Percentiles rank a stretch among this genome's conserved stretches.
These are phyloP conservation scores for Stegophylla sp. DNA, from an alignment of 2,888 invertebrate species.

Conservation along the genomic window DNA sequence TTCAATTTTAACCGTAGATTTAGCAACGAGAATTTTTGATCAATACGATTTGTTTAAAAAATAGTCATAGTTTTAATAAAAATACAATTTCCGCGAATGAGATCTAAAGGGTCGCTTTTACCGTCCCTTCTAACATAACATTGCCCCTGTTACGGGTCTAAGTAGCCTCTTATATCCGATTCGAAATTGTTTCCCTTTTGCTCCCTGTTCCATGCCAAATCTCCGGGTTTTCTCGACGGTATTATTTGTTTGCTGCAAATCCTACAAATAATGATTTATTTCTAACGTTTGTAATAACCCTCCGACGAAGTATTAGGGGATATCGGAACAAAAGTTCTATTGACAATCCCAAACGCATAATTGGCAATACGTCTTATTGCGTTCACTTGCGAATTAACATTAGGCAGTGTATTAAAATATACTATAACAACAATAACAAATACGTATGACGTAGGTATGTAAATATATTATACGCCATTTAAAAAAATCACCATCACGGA, in stretches of 20 bases:
- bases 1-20: too few relatives aligned
- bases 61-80: constrained; percentile 47
- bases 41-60: constrained; percentile 13
- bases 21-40: neutral
- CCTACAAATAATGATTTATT: constrained; percentile 57
- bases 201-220: constrained; percentile 47
- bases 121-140: constrained; percentile 38
- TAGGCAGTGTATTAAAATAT: neutral
- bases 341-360: constrained; percentile 35
- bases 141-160: constrained; percentile 53
- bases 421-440: too few relatives aligned
- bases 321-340: constrained; percentile 30
- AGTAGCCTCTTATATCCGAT: constrained; percentile 58
- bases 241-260: constrained; percentile 56
- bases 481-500: neutral
- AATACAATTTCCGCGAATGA: constrained; percentile 37
- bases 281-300: constrained; percentile 53
- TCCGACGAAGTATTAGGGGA: constrained; percentile 45
- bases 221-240: constrained; percentile 57
- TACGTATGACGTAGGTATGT: too few relatives aligned
- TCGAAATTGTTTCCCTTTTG: constrained; percentile 56
- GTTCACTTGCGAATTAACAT: neutral
- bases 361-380: constrained; percentile 18
- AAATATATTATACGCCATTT: too few relatives aligned
- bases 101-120: constrained; percentile 32